Base-by-base conservation (phyloP, 2,888 invertebrate genomes). In the Camponotus fellah region DNA sequence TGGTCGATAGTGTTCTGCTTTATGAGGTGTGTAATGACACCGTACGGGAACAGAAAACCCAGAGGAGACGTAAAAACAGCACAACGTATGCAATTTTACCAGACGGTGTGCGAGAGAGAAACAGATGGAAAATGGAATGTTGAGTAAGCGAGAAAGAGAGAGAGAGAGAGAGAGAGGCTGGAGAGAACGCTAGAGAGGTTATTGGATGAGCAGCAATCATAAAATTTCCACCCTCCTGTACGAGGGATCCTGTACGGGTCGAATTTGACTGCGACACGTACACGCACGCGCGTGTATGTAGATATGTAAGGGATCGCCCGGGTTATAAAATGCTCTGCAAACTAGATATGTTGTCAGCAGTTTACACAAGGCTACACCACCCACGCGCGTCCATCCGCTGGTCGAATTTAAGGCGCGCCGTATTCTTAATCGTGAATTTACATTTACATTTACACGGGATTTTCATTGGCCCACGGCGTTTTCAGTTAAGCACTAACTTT, bases 1-100 rank as follows among this genome's bases (percentile, higher is more conserved):
- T 75, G 86, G 76, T 83, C 85, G 88, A 85, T 86, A 81, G 84
- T 84, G 86, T 86, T 90, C 90, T 92, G 93, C 92, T 94, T 94
- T 94, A 94, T 94, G 94, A 92, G 94, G 93, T 93, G 93, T 93
- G 94, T 93, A 94, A 94, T 93, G 92, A 92, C 91, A 89, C 90
- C 90, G 91, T 90, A 91, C 89, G 92, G 91, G 88, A 88, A 87
- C 85, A 89, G 87, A 91, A 93, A 92, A 91, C 94, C 94, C 94
- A 92, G 89, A 94, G 94, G 94, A 94, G 93, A 94, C 94, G 94
- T 94, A 94, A 94, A 94, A 94, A 89, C 89, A 87, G 86, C 86
- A 88, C 90, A 90, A 86, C 91, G 89, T 92, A 91, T 91, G 91
- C 91, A 92, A 89, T 92, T 92, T 91, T 91, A 92, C 91, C 87